A percentile compares a stretch with the other conserved stretches of the same genome.
These are phyloP conservation scores for Penaeus chinensis DNA, from an alignment of 1,140 invertebrate species.

Conservation along the genomic window DNA sequence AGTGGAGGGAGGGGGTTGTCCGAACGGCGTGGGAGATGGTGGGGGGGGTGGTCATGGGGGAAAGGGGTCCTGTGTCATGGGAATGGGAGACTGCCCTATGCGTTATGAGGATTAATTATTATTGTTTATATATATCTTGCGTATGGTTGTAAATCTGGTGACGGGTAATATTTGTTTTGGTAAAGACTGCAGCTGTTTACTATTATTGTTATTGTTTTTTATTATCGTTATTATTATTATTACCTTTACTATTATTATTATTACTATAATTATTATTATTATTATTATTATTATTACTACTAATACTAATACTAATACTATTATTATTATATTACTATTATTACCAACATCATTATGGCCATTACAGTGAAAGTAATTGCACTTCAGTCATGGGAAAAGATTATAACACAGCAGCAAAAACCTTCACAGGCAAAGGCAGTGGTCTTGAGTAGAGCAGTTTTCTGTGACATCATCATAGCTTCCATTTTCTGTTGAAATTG, in stretches of 20 bases:
- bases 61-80: too few relatives aligned
- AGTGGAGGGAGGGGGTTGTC: not conserved
- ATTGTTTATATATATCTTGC: too few relatives aligned
- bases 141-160: too few relatives aligned
- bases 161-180: not conserved
- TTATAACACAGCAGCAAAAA: not conserved
- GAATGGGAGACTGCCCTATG: too few relatives aligned
- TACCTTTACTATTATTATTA: not conserved
- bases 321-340: not conserved
- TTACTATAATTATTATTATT: not conserved
- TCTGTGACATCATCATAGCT: constrained; percentile 5
- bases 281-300: not conserved
- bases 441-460: not conserved
- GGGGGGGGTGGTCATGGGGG: too few relatives aligned
- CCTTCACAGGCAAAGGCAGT: too few relatives aligned
- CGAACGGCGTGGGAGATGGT: too few relatives aligned
- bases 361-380: not conserved
- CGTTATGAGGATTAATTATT: too few relatives aligned
- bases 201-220: not conserved
- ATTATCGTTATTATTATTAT: not conserved
- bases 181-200: not conserved
- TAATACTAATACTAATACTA: not conserved
- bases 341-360: not conserved
- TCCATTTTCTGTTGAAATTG: constrained; percentile 5
- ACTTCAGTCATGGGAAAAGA: not conserved